Evolutionary conservation across 2,888 invertebrate species (phyloP), one percentile per base, ranked within the genome.

Genomic region (Archips crataeganus): DNA sequence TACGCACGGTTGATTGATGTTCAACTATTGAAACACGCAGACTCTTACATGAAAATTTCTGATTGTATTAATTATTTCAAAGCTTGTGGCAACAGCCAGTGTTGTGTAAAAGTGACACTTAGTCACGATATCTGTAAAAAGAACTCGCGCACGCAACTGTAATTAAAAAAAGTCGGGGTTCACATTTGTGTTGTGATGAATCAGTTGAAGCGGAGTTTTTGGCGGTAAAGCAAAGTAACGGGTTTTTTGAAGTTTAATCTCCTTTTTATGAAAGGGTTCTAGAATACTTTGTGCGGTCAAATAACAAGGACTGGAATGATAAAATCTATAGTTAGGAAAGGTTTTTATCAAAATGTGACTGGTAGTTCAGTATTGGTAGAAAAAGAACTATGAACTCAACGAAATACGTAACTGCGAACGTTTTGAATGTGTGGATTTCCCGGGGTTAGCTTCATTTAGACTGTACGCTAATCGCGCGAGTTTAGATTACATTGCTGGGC

Each of bases 131-230:
- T 71, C 61, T 67, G 54, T 65, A 62, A 68, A 68, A 68, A 45
- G 64, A 64, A 49, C 57, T 34, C 39, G 47, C 9, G 72, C 84
- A 84, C 85, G 84, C 85, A 77, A 85, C 63, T 75, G 76, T 79
- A 79, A 82, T 82, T 82, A 80, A 80, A 79, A 79, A 70, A 65
- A 76, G 54, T 51, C 34, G 42, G 64, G 49, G 32, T 11, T n/a
- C 64, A 34, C 49, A 32, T 23, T 51, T 49, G 51, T 51, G 65
- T 65, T 65, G 34, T 15, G 51, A 51, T 51, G 65, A 65, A 65
- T 65, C 65, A 36, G 51, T 60, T 39, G 57, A 51, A 63, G 32
- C n/a, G 11, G 32, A 15, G 36, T 65, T 49, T 64, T 51, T 51
- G 51, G 49, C 49, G 49, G 49, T 36, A 62, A 42, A 60, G 60